phyloP scores from a whole-genome alignment of 2,113 vertebrate genomes.

The Notothenia rossii region DNA sequence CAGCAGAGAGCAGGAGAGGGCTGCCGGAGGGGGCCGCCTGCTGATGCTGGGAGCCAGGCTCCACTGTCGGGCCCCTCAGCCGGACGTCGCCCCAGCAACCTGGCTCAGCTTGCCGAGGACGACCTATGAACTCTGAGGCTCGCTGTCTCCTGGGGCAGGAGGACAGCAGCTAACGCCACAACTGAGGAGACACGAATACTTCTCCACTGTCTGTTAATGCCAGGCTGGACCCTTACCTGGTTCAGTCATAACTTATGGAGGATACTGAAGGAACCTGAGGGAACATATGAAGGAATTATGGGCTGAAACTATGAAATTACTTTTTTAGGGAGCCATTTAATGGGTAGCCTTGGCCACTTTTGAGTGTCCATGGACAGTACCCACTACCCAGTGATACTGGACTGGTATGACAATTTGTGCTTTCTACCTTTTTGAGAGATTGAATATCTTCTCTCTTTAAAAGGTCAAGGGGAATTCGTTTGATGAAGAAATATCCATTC shows the following conservation, averaged over 20 bases:
- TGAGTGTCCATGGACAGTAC: slow-evolving; percentile 41
- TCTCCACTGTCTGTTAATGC: slow-evolving; percentile 39
- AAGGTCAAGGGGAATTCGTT: slow-evolving; percentile 53
- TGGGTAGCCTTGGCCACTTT: slow-evolving; percentile 22
- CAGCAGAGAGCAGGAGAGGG: slow-evolving; percentile 81
- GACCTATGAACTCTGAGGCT: slow-evolving; percentile 84
- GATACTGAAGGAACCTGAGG: slow-evolving; percentile 42
- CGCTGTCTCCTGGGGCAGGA: slow-evolving; percentile 18
- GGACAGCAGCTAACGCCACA: slow-evolving; percentile 42
- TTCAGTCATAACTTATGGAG: slow-evolving; percentile 31
- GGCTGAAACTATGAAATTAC: slow-evolving; percentile 41
- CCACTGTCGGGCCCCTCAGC: slow-evolving; percentile 54
- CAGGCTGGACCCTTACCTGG: slow-evolving; percentile 42
- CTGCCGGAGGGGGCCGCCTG: slow-evolving; percentile 61
- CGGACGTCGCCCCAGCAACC: slow-evolving; percentile 81
- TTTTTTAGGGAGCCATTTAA: slow-evolving; percentile 46
- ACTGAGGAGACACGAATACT: slow-evolving; percentile 43
- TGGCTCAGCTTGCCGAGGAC: slow-evolving; percentile 90
- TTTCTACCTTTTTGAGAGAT: slow-evolving; percentile 68
- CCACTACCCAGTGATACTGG: slow-evolving; percentile 39
- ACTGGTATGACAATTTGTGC: slow-evolving; percentile 47
- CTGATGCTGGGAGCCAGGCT: slow-evolving; percentile 65
- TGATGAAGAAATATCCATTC: slow-evolving; percentile 78
- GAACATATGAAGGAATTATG: slow-evolving; percentile 44
- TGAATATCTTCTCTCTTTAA: slow-evolving; percentile 59